phyloP scores from a whole-genome alignment of 2,113 vertebrate species.

The Neofelis nebulosa region DNA sequence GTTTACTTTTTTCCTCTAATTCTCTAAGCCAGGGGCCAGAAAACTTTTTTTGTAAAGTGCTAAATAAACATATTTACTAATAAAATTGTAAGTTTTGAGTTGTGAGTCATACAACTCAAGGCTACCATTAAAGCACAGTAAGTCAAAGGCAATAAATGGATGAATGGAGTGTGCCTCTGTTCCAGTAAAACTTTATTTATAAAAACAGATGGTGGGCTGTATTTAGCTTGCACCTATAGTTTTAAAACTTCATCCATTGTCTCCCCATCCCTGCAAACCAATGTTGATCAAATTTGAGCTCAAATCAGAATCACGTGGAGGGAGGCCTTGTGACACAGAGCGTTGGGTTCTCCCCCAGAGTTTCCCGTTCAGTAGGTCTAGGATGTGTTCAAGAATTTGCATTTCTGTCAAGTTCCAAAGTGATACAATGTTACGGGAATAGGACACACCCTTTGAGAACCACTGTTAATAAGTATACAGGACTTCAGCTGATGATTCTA shows the following conservation, averaged over 20 bases:
- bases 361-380: background rate
- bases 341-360: background rate
- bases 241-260: background rate
- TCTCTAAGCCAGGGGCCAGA: background rate
- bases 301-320: background rate
- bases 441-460: background rate
- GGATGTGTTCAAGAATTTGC: background rate
- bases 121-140: background rate
- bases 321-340: background rate
- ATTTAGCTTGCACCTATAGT: background rate
- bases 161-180: background rate
- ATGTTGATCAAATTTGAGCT: background rate
- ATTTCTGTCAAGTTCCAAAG: background rate
- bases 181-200: background rate
- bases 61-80: background rate
- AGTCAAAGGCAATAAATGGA: background rate
- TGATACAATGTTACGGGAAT: background rate
- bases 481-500: background rate
- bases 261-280: background rate
- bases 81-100: background rate
- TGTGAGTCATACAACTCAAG: background rate
- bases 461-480: background rate
- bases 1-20: background rate
- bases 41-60: background rate
- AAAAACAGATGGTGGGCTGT: background rate